Evolutionary conservation across 2,113 vertebrate species (phyloP).

Genomic region (Antennarius striatus): DNA sequence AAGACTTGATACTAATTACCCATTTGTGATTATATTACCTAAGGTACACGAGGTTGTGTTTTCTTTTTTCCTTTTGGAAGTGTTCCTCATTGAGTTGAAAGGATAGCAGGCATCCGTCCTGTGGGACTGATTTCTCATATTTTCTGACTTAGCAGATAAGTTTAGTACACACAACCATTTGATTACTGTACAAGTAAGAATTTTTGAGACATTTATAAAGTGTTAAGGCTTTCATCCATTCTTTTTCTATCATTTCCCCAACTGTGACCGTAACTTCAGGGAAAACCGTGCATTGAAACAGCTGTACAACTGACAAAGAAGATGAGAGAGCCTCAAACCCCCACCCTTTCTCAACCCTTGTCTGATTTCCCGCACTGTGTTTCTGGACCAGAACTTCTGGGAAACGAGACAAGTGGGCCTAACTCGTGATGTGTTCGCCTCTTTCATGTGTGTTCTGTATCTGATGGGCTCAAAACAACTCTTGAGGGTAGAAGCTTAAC

Average conservation of each 20-base stretch:
- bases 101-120: background rate
- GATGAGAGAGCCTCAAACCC: constrained; percentile 15
- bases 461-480: constrained; percentile 54
- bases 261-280: background rate
- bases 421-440: constrained; percentile 41
- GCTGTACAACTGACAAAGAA: background rate
- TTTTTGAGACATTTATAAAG: background rate
- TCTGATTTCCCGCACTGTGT: constrained; percentile 53
- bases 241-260: background rate
- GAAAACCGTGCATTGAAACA: background rate
- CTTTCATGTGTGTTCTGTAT: constrained; percentile 69
- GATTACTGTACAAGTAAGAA: background rate
- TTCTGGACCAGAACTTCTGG: constrained; percentile 66
- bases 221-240: background rate
- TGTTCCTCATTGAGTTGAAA: background rate
- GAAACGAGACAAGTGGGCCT: constrained; percentile 53
- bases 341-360: constrained; percentile 23
- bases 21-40: background rate
- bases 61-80: background rate
- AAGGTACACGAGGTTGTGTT: background rate
- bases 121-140: background rate
- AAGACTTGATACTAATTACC: constrained; percentile 20
- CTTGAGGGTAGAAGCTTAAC: constrained; percentile 44
- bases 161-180: background rate
- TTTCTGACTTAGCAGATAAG: background rate